These are phyloP conservation scores for Lepidurus packardi DNA, from an alignment of 1,140 invertebrate species.

Conservation along the genomic window DNA sequence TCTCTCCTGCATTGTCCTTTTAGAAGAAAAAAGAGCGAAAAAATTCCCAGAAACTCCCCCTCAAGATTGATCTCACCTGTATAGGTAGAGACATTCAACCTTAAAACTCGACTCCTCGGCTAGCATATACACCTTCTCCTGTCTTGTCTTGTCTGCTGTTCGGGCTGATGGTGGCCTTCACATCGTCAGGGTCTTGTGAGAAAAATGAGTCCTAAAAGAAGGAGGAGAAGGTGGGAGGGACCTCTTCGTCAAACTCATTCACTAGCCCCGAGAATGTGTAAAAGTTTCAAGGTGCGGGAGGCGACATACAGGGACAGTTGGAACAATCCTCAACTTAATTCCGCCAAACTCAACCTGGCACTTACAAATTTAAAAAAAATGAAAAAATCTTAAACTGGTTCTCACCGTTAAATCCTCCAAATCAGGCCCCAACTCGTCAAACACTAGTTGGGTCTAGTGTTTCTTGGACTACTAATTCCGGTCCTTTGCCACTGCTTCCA, in stretches of 20 bases:
- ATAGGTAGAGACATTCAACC: background rate
- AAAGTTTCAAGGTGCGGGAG: background rate
- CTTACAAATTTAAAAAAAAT: background rate
- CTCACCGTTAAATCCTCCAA: too few relatives aligned
- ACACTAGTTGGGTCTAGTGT: background rate
- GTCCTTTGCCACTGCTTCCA: background rate
- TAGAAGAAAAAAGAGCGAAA: background rate
- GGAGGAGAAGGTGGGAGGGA: background rate
- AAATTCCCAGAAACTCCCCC: background rate
- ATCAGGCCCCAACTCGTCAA: background rate
- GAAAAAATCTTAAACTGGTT: background rate
- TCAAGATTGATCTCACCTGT: slow-evolving; percentile 19
- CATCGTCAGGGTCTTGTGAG: background rate
- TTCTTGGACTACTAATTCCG: background rate
- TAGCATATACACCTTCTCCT: background rate
- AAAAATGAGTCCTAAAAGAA: background rate
- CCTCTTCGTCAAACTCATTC: background rate
- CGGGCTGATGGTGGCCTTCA: background rate
- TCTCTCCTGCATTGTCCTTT: background rate
- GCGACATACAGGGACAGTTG: background rate
- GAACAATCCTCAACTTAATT: background rate
- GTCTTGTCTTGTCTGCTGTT: background rate
- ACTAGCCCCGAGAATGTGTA: background rate
- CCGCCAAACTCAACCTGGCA: background rate
- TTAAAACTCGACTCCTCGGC: background rate